phyloP scores from a whole-genome alignment of 2,888 invertebrate genomes.

The Deilephila elpenor region DNA sequence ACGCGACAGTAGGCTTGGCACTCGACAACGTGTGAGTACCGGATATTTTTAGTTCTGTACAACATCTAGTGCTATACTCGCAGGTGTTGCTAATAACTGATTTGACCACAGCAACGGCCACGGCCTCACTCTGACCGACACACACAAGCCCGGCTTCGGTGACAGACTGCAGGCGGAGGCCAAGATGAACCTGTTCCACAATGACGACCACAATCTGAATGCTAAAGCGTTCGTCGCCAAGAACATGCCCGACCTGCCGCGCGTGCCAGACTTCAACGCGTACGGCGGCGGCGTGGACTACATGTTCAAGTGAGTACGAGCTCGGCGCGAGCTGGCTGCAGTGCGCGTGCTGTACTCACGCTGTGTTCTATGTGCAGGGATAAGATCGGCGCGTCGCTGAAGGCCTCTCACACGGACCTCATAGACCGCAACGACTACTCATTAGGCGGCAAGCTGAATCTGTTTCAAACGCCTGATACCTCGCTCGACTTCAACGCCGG shows the following conservation, averaged over 20 bases:
- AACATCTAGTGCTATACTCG: not conserved
- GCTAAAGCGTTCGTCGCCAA: slow-evolving; percentile 63
- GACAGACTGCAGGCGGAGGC: slow-evolving; percentile 55
- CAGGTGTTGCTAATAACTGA: not conserved
- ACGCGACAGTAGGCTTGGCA: slow-evolving; percentile 55
- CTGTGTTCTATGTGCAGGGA: slow-evolving; percentile 42
- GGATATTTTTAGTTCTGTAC: no score
- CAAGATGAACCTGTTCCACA: slow-evolving; percentile 53
- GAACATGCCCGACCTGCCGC: slow-evolving; percentile 55
- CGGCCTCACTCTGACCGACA: slow-evolving; percentile 50
- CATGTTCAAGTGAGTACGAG: slow-evolving; percentile 38
- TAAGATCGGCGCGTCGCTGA: slow-evolving; percentile 53
- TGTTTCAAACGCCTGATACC: slow-evolving; percentile 45
- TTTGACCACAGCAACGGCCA: slow-evolving; percentile 56
- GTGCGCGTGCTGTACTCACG: slow-evolving; percentile 1
- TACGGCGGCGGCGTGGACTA: slow-evolving; percentile 63
- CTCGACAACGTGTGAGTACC: slow-evolving; percentile 59
- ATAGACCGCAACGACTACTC: slow-evolving; percentile 57
- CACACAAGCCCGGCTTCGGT: slow-evolving; percentile 54
- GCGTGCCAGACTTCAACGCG: slow-evolving; percentile 63
- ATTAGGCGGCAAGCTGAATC: slow-evolving; percentile 55
- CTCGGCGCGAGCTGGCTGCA: not conserved
- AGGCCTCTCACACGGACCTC: slow-evolving; percentile 50
- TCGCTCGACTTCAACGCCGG: slow-evolving; percentile 62
- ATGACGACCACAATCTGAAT: slow-evolving; percentile 53